Evolutionary conservation across 2,888 invertebrate species (phyloP).

Genomic region (Drosophila bunnanda): DNA sequence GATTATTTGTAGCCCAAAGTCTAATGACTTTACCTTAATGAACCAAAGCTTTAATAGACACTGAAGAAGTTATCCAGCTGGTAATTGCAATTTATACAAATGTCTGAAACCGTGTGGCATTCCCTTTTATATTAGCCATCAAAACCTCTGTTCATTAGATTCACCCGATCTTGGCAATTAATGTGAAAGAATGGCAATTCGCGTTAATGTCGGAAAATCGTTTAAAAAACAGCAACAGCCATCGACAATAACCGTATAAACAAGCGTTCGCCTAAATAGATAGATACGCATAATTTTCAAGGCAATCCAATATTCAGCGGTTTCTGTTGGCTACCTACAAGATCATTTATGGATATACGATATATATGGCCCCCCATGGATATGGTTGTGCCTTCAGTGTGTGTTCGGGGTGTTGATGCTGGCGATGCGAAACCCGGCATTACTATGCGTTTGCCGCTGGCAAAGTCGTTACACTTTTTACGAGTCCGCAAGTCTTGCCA

Average conservation of each 20-base stretch:
- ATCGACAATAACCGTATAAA: constrained; percentile 42
- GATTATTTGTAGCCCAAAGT: background rate
- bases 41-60: constrained; percentile 22
- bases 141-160: constrained; percentile 18
- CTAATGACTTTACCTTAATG: constrained; percentile 17
- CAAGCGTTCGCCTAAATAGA: constrained; percentile 26
- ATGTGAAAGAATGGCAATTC: constrained; percentile 28
- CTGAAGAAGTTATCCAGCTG: constrained; percentile 18
- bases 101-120: constrained; percentile 15
- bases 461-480: constrained; percentile 74
- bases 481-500: constrained; percentile 52
- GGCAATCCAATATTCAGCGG: constrained; percentile 40
- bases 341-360: constrained; percentile 54
- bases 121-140: constrained; percentile 34
- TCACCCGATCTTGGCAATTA: constrained; percentile 22
- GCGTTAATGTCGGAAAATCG: constrained; percentile 29
- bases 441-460: constrained; percentile 29
- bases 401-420: constrained; percentile 33
- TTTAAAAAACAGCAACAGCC: constrained; percentile 26
- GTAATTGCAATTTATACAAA: constrained; percentile 40
- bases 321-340: constrained; percentile 52
- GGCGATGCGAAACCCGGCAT: constrained; percentile 20
- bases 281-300: constrained; percentile 22
- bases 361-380: constrained; percentile 58
- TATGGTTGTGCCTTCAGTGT: constrained; percentile 18